Evolutionary conservation across 2,888 invertebrate species (phyloP).

Genomic region (Cantharis rustica): DNA sequence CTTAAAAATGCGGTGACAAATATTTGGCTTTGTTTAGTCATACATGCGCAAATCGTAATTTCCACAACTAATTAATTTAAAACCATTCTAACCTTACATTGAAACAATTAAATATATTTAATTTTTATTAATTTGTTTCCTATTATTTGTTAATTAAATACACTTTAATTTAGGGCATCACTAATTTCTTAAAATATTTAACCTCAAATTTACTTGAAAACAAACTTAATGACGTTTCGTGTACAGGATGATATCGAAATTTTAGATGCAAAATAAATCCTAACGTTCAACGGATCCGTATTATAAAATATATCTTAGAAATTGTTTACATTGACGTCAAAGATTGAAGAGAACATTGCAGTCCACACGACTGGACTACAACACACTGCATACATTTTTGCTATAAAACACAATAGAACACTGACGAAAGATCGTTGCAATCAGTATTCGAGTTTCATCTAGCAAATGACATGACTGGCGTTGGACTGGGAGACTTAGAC

Average conservation of each 20-base stretch:
- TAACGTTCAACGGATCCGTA: too few species aligned
- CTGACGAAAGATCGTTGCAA: too few species aligned
- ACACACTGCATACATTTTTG: too few species aligned
- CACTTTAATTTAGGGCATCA: neutral
- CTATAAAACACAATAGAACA: too few species aligned
- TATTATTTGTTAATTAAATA: neutral
- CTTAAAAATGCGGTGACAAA: neutral
- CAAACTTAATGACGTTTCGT: neutral
- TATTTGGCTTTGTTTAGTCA: slow-evolving; percentile 3
- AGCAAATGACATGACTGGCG: too few species aligned
- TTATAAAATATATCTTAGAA: too few species aligned
- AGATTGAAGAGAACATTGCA: too few species aligned
- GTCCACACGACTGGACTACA: too few species aligned
- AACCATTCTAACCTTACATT: neutral
- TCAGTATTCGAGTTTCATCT: too few species aligned
- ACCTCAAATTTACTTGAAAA: neutral
- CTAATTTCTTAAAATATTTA: neutral
- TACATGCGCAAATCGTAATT: neutral
- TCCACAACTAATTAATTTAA: neutral
- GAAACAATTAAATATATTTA: neutral
- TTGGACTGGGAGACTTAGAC: too few species aligned
- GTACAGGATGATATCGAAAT: neutral
- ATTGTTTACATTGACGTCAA: too few species aligned
- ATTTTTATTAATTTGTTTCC: neutral
- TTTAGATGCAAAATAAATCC: too few species aligned